Base-by-base conservation (phyloP, 2,888 invertebrate genomes). In the Amiota mariae region DNA sequence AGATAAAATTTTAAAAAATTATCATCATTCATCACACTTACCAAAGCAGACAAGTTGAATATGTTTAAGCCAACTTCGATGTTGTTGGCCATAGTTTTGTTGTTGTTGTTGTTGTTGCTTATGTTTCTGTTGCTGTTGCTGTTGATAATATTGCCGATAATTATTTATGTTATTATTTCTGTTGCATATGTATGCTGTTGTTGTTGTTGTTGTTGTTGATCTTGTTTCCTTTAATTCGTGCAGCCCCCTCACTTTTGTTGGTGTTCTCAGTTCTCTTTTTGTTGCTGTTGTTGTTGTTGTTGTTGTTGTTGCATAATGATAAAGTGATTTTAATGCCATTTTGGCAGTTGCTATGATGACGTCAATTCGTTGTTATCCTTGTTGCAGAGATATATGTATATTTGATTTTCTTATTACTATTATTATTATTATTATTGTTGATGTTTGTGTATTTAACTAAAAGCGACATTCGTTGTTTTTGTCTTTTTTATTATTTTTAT, bases 31-130 rank as follows among this genome's bases (percentile, higher is more conserved):
- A 68, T 24, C 6, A 36, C 67, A 85, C 87, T 87, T 80, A 87
- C 87, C 87, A 73, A 82, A 79, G 77, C 82, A 81, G 72, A 82
- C 74, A 66, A 85, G 73, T 80, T 81, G 81, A 78, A 85, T 82
- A 80, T 82, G 80, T 84, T 87, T 87, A 82, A 87, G 87, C 87
- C 87, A 87, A 81, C 80, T 78, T 68, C 71, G 18, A 54, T 24
- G 70, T 13, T 74, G 77, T 15, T 61, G 77, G 63, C n/a, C 18
- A 11, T 1, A 8, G 59, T 68, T 72, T 49, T 74, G 73, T 2
- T 71, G 75, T 12, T 70, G 71, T 64, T 74, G 74, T 71, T 71
- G 78, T 47, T 81, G 78, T 72, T 79, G 73, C 46, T 73, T 77
- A 66, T 73, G 73, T 47, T 72, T 76, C 70, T 76, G 72, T 73